Evolutionary conservation across 2,888 invertebrate species (phyloP), one percentile per base, ranked within the genome.

Genomic region (Torymus auratus): DNA sequence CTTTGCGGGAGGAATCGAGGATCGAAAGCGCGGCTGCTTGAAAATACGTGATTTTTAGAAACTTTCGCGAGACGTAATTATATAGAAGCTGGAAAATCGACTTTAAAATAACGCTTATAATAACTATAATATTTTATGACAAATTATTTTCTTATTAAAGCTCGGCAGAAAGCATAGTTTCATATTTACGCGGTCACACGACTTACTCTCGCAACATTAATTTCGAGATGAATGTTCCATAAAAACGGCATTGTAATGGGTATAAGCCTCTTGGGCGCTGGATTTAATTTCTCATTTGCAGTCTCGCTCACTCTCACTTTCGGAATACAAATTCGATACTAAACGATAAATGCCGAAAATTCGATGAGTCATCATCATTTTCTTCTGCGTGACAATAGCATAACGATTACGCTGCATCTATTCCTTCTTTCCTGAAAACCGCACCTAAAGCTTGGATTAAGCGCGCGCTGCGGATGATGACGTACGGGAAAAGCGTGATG

Each of bases 281-380:
- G 23, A 61, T 61, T 56, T 50, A 65, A 65, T 67, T 74, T 65
- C 58, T 74, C 55, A 65, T 56, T 67, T 58, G 28, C 23, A 56
- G 20, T 20, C 7, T 50, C 17, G 1, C 20, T 20, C 20, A 1
- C 20, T 20, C 20, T 20, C 20, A 1, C 20, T 20, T 58, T 12
- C 67, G 3, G 67, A 23, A 17, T 69, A 56, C 60, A 69, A 69
- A 76, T 69, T 69, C 28, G 11, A 41, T 28, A 69, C 17, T 41
- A 74, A 55, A 62, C 65, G 60, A 52, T 70, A 70, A 70, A 64
- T 56, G 23, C 65, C 17, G n/a, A 53, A 69, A 65, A 65, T 71
- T 58, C 53, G 41, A 11, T 23, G 17, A 71, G 78, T 78, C 72
- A 78, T 72, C 72, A 78, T 72, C 71, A 12, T 56, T 72, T 28